Base-by-base conservation (phyloP, 2,113 vertebrate genomes). In the Elephas maximus region DNA sequence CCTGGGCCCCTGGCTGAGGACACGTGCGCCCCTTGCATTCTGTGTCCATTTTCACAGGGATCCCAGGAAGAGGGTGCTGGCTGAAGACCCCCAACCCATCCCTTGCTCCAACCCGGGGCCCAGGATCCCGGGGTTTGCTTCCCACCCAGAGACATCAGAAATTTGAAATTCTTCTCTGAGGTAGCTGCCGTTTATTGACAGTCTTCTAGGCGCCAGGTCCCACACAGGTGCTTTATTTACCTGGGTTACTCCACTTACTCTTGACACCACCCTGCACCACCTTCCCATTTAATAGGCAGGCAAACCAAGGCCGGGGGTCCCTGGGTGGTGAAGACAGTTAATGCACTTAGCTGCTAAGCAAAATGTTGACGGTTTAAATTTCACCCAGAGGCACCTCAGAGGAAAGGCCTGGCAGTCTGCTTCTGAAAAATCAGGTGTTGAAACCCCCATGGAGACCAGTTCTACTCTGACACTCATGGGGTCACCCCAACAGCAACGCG, bases 31-130 rank as follows among this genome's bases (percentile, higher is more conserved):
- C 67, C 86, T 18, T 14, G 23, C 65, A 33, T 28, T 33, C 30
- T 14, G 65, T 4, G 57, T 28, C 71, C 69, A 5, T 15, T 26
- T 20, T 48, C 69, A 18, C 33, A 9, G 33, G 44, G 78, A 26
- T 33, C 37, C 44, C 2, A 2, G 30, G 48, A 41, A 65, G 57
- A 37, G 57, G 28, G 10, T 8, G 6, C 20, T 10, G 78, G 85
- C 26, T 82, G 44, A 3, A 30, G 0, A 0, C 8, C 79, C n/a
- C 67, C 10, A 1, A 6, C 1, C 5, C 18, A 1, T 0, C 9
- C 1, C 24, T 12, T 0, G 0, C 0, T 12, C 10, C 30, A 0
- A 53, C 8, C 63, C 0, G 10, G 26, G n/a, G 0, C 21, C 41
- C 4, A 0, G 45, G 21, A 14, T 1, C 2, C 0, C 18, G 1